Percentiles rank a stretch among this genome's conserved stretches.
These are phyloP conservation scores for Seladonia tumulorum DNA, from an alignment of 2,888 invertebrate species.

Conservation along the genomic window DNA sequence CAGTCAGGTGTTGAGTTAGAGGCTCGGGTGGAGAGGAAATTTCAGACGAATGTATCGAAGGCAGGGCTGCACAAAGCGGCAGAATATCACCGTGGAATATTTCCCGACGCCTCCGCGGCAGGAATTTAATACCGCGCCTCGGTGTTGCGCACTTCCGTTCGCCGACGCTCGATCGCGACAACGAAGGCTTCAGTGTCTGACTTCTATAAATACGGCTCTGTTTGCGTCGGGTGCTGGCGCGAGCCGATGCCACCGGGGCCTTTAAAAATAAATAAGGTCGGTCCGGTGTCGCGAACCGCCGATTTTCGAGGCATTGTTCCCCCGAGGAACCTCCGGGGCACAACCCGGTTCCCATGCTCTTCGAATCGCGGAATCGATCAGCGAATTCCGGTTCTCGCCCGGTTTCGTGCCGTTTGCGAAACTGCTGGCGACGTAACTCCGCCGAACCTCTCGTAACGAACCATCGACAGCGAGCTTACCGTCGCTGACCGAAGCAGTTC, in stretches of 20 bases:
- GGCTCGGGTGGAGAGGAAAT: neutral
- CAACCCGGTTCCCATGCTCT: neutral
- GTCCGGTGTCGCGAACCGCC: neutral
- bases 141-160: conserved; percentile 22
- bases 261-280: conserved; percentile 34
- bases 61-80: neutral
- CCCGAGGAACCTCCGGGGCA: conserved; percentile 6
- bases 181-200: neutral
- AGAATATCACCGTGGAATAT: neutral
- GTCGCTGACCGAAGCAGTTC: neutral
- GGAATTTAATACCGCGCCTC: conserved; percentile 21
- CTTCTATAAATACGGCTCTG: conserved; percentile 29
- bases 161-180: conserved; percentile 22
- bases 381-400: neutral
- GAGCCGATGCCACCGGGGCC: neutral
- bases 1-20: neutral
- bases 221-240: neutral
- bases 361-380: conserved; percentile 26
- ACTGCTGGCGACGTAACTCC: neutral
- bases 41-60: conserved; percentile 1
- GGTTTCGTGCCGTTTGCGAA: neutral
- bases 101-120: conserved; percentile 9
- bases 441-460: neutral
- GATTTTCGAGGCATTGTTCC: conserved; percentile 10
- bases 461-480: neutral